Conservation (phyloP, 1,140 invertebrate genomes). For the Drosophila tsacasi region DNA sequence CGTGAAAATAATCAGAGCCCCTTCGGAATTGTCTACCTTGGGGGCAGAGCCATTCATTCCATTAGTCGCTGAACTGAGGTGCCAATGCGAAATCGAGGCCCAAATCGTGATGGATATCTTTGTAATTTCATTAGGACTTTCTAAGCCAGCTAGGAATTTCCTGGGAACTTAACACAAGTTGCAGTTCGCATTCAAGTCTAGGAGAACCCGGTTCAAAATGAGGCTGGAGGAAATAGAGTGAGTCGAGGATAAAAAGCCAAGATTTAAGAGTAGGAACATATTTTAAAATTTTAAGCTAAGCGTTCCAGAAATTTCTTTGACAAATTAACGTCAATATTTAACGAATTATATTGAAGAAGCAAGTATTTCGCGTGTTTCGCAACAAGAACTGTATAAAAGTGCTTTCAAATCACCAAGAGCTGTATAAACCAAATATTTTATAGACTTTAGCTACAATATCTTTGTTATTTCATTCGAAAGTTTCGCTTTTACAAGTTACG, state of each 20-base stretch:
- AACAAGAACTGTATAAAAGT: no score
- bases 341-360: no score
- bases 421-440: no score
- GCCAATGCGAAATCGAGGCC: conserved; percentile 29
- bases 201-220: conserved; percentile 47
- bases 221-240: conserved; percentile 40
- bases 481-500: neutral
- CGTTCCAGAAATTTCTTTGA: neutral
- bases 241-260: neutral
- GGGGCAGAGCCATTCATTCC: conserved; percentile 21
- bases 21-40: conserved; percentile 13
- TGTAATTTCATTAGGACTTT: conserved; percentile 54
- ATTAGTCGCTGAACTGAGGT: conserved; percentile 42
- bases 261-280: neutral
- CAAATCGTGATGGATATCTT: conserved; percentile 21
- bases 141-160: neutral
- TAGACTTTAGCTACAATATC: no score
- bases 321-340: no score
- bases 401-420: neutral
- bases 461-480: neutral
- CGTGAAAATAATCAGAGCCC: conserved; percentile 36
- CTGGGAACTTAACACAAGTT: neutral
- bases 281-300: no score
- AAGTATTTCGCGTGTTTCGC: no score
- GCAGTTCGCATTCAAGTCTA: conserved; percentile 34